Base-by-base conservation (phyloP, 2,888 invertebrate species). In the Amaurobius ferox region DNA sequence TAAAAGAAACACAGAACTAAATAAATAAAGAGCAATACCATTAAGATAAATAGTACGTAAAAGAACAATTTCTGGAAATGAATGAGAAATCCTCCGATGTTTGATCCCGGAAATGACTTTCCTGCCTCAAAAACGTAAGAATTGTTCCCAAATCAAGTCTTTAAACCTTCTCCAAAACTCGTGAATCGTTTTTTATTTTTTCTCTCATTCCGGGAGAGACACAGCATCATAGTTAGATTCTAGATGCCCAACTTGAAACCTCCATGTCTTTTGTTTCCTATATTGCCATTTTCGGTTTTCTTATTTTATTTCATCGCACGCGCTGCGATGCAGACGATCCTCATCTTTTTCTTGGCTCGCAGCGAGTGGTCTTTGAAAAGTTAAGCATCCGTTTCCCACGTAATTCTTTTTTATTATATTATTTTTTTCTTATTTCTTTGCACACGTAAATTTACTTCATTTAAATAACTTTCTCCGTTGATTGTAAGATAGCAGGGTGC, bases 401-500 rank as follows among this genome's bases (percentile, higher is more conserved):
- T 29, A 23, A 61, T 16, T 64, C 23, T 29, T 30, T 30, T 29
- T 29, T 64, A 3, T n/a, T n/a, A n/a, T n/a, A n/a, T n/a, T n/a
- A n/a, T n/a, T n/a, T n/a, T 35, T 16, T 44, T 16, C 16, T 7
- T 2, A 13, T 7, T 16, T 44, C 16, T 44, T 16, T 44, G 16
- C 44, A 44, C 44, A 44, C n/a, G 30, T 64, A 64, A 13, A 28
- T 64, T 30, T 64, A 29, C 64, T 64, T 64, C 64, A 64, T 64
- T 64, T 64, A 64, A 64, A 64, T 64, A 55, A 64, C 64, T 64
- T 30, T 30, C 30, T 64, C 30, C 19, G 1, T 64, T 64, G 64
- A 64, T 64, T 29, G 19, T 29, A n/a, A 64, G 64, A 64, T 64
- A 64, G 64, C 29, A 30, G 64, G 64, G 64, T 64, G 64, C 64